Conservation (phyloP, 2,113 vertebrate genomes). For the Empidonax alnorum region DNA sequence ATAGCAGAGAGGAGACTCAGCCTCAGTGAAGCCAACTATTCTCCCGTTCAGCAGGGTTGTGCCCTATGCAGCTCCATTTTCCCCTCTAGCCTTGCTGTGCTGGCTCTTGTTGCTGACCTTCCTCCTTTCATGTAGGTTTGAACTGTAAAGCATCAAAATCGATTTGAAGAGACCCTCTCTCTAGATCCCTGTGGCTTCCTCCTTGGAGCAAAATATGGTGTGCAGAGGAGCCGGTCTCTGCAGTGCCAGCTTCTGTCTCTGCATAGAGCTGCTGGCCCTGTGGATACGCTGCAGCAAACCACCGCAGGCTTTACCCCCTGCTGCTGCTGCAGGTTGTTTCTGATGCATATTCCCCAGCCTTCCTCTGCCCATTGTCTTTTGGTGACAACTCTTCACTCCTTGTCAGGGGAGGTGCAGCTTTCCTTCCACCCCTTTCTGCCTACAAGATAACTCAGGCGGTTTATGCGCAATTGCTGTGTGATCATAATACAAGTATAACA, state of each 20-base stretch:
- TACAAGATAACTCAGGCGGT: background rate
- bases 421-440: slow-evolving; percentile 17
- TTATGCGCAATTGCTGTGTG: background rate
- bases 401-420: slow-evolving; percentile 8
- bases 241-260: background rate
- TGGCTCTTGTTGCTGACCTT: background rate
- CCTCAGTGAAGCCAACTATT: background rate
- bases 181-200: background rate
- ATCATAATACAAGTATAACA: slow-evolving; percentile 4
- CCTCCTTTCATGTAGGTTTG: background rate
- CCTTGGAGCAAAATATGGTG: background rate
- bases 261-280: background rate
- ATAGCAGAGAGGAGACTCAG: background rate
- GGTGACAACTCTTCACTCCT: slow-evolving; percentile 49
- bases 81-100: background rate
- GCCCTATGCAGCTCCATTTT: background rate
- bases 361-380: slow-evolving; percentile 34
- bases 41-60: background rate
- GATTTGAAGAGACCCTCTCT: background rate
- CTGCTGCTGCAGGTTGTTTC: slow-evolving; percentile 42
- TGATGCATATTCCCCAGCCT: background rate
- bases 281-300: background rate
- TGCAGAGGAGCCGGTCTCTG: background rate
- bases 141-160: background rate
- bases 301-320: background rate